Conservation (phyloP, 1,140 invertebrate genomes). For the Danaus melanippus region DNA sequence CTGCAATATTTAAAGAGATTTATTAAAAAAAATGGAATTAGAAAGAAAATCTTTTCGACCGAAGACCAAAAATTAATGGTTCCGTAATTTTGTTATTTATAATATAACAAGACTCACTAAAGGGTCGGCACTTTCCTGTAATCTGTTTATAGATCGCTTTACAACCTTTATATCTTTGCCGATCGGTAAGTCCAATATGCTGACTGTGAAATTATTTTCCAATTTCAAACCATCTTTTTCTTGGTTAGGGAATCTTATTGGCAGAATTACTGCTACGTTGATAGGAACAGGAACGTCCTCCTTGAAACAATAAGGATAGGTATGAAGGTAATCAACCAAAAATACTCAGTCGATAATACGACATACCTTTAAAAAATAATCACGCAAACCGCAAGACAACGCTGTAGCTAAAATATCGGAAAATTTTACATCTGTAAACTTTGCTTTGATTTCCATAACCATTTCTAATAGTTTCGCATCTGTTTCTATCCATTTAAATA, state of each 20-base stretch:
- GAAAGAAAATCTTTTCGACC: too few relatives aligned
- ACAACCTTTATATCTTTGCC: conserved; percentile 27
- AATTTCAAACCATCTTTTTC: conserved; percentile 19
- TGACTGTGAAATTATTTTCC: conserved; percentile 47
- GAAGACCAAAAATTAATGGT: too few relatives aligned
- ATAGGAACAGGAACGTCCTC: conserved; percentile 34
- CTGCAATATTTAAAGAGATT: conserved; percentile 27
- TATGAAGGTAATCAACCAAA: neutral
- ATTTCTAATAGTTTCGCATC: conserved; percentile 44
- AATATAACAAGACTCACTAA: conserved; percentile 26
- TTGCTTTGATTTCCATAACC: conserved; percentile 57
- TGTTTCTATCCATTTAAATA: conserved; percentile 52
- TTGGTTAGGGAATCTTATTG: conserved; percentile 33
- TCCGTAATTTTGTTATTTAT: too few relatives aligned
- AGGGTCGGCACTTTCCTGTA: conserved; percentile 39
- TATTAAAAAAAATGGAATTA: neutral
- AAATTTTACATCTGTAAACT: conserved; percentile 38
- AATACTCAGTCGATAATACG: conserved; percentile 7
- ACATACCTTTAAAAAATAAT: conserved; percentile 53
- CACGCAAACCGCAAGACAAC: conserved; percentile 48
- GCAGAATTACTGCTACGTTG: conserved; percentile 41
- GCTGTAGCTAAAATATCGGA: conserved; percentile 56
- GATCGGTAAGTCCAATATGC: conserved; percentile 39
- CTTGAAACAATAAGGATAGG: conserved; percentile 22
- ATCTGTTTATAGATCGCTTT: conserved; percentile 21